Conservation (phyloP, 2,113 vertebrate species). For the Semnornis frantzii region DNA sequence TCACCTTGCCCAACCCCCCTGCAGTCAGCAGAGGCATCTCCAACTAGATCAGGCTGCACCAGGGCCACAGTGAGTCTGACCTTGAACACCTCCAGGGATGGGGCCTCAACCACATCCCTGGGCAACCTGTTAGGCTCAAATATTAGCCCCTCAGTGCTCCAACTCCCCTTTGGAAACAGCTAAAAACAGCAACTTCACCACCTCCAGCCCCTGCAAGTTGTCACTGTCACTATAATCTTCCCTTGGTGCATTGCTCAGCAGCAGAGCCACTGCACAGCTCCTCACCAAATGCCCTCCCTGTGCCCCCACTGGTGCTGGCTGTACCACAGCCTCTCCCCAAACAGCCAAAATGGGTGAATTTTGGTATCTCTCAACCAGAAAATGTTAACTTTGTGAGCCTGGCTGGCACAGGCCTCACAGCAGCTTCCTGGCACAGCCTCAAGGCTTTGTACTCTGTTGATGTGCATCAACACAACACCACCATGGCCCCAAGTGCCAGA, state of each 20-base stretch:
- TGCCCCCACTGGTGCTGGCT: neutral
- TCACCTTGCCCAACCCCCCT: too few species aligned
- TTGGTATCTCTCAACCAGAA: neutral
- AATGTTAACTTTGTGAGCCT: neutral
- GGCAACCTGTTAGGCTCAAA: too few species aligned
- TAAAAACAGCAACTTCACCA: neutral
- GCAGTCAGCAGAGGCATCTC: too few species aligned
- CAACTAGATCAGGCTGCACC: too few species aligned
- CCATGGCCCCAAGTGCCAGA: too few species aligned
- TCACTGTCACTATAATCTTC: neutral
- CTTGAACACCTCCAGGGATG: too few species aligned
- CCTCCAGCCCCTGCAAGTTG: neutral
- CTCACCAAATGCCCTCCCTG: neutral
- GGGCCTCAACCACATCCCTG: too few species aligned
- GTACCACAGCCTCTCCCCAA: neutral
- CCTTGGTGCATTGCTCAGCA: neutral
- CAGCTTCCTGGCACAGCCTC: neutral
- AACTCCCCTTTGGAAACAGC: rapidly evolving
- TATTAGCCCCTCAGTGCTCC: rapidly evolving
- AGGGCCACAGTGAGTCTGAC: too few species aligned
- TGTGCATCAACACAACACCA: too few species aligned
- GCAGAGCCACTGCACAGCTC: neutral
- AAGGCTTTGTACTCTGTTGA: neutral
- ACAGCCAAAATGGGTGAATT: neutral
- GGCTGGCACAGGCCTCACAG: rapidly evolving